Base-by-base conservation (phyloP, 2,888 invertebrate species). In the Agapostemon virescens region DNA sequence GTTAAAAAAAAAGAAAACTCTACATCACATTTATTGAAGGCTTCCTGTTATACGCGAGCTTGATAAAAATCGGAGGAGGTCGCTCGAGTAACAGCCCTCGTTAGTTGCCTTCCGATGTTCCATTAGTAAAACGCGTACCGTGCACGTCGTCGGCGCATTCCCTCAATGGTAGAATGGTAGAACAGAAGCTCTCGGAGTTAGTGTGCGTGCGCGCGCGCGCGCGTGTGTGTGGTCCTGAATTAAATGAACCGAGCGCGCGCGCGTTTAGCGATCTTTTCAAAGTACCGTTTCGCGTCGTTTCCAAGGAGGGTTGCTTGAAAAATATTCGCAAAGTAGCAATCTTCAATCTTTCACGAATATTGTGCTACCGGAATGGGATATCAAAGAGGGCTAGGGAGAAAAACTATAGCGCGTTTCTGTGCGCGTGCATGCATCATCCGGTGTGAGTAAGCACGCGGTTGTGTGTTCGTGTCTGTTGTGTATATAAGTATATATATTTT, bases 341-440 rank as follows among this genome's bases (percentile, higher is more conserved):
- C 61, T 71, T 52, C 23, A n/a, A 78, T 69, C 20, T 49, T 66
- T 42, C 73, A 33, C 67, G 69, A 64, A 75, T 33, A 61, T 75
- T 66, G 58, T 64, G 6, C 40, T 71, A 63, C 64, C 69, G 74
- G 58, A 58, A 77, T n/a, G 70, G 67, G 68, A 73, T 63, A 20
- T 61, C 63, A 63, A 15, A 61, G 64, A 42, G 20, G 40, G 69
- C 68, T 26, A 33, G 55, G 64, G 64, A 40, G n/a, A n/a, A n/a
- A n/a, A 73, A 69, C 49, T 69, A 45, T 80, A 55, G 61, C 73
- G 76, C 76, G 70, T 85, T 61, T 7, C 67, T 86, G 85, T 86
- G 87, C 86, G 87, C 84, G 87, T 81, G 85, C 86, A 86, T 86
- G 85, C 79, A 72, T 77, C 69, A 76, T 55, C 55, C 26, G 33